Evolutionary conservation across 2,797 vertebrate species (phyloP).

Genomic region (Cynodonichthys magdalenae): DNA sequence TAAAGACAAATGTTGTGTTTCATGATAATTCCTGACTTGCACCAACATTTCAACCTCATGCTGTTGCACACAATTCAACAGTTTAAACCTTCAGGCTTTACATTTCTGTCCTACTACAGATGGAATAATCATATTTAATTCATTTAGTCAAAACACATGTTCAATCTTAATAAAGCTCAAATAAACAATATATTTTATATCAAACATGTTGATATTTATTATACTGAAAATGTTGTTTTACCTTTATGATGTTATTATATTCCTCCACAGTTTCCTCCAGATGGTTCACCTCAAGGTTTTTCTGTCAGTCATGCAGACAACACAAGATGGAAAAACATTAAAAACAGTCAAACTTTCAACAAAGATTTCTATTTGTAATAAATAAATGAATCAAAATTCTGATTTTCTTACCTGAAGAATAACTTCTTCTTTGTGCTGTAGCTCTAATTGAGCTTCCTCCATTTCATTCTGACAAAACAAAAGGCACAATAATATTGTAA

Average conservation of each 20-base stretch:
- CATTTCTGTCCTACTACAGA: no score
- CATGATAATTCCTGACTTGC: no score
- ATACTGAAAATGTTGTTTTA: slow-evolving; percentile 8
- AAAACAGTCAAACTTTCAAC: not conserved
- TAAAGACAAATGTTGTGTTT: not conserved
- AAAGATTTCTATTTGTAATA: not conserved
- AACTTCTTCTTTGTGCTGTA: slow-evolving; percentile 54
- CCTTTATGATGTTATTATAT: slow-evolving; percentile 52
- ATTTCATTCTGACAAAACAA: slow-evolving; percentile 45
- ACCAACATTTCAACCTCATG: no score
- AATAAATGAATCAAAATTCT: not conserved
- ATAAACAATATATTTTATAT: no score
- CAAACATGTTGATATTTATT: no score
- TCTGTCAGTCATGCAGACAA: slow-evolving; percentile 39
- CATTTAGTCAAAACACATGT: no score
- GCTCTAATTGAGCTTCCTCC: slow-evolving; percentile 53
- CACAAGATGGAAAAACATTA: not conserved
- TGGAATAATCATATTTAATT: no score
- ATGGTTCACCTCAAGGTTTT: slow-evolving; percentile 37
- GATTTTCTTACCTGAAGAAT: slow-evolving; percentile 55
- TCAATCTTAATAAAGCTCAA: no score
- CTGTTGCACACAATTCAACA: no score
- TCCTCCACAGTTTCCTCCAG: slow-evolving; percentile 52
- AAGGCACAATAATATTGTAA: not conserved
- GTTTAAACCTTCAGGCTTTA: no score